Percentiles rank a stretch among this genome's conserved stretches.
These are phyloP conservation scores for Gadus macrocephalus DNA, from an alignment of 2,113 vertebrate species.

Conservation along the genomic window DNA sequence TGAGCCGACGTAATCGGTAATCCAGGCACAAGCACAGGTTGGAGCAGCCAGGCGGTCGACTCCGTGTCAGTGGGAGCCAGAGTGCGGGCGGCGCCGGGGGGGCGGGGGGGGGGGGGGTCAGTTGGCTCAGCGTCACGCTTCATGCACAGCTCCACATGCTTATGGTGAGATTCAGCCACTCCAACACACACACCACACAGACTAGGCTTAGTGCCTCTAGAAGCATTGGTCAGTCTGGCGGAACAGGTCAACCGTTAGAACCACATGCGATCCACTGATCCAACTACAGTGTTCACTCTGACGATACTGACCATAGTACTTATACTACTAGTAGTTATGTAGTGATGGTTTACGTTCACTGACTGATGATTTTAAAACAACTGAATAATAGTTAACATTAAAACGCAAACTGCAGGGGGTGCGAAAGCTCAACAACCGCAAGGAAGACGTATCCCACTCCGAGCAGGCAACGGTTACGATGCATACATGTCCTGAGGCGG, in stretches of 20 bases:
- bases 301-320: neutral
- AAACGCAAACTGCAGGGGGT: neutral
- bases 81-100: neutral
- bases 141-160: slow-evolving; percentile 33
- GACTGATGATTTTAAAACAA: neutral
- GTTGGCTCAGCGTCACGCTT: slow-evolving; percentile 29
- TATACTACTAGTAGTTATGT: neutral
- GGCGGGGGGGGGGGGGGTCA: slow-evolving; percentile 21
- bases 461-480: slow-evolving; percentile 10
- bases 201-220: neutral
- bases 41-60: neutral
- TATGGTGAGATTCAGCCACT: neutral
- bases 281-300: slow-evolving; percentile 2
- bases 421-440: slow-evolving; percentile 11
- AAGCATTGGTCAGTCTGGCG: slow-evolving; percentile 13
- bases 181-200: neutral
- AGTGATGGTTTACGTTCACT: neutral
- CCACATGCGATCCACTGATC: slow-evolving; percentile 4
- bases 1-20: slow-evolving; percentile 11
- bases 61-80: neutral
- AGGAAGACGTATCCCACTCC: slow-evolving; percentile 20
- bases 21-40: slow-evolving; percentile 1
- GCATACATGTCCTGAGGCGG: slow-evolving; percentile 92
- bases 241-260: neutral
- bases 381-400: slow-evolving; percentile 1